Percentiles rank a stretch among this genome's conserved stretches.
Evolutionary conservation across 2,888 invertebrate species (phyloP).

Genomic region (Diarsia dahlii): DNA sequence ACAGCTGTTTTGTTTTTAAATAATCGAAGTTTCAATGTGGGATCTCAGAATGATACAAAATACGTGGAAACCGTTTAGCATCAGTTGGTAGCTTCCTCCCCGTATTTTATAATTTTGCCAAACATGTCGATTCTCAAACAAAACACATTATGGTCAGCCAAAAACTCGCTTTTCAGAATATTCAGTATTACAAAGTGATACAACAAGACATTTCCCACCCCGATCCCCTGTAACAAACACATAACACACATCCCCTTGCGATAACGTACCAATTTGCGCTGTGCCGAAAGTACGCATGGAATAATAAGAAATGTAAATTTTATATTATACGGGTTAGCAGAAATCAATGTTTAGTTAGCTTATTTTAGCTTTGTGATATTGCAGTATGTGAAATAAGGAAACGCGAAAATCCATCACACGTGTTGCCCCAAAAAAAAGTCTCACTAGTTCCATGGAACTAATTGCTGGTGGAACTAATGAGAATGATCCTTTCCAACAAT

Average conservation of each 20-base stretch:
- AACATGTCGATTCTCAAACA: not conserved
- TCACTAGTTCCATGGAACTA: too few species aligned
- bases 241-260: slow-evolving; percentile 58
- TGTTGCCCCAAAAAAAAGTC: too few species aligned
- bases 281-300: slow-evolving; percentile 85
- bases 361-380: slow-evolving; percentile 26
- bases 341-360: slow-evolving; percentile 47
- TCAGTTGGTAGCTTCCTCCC: too few species aligned
- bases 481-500: too few species aligned
- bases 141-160: too few species aligned
- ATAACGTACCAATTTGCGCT: slow-evolving; percentile 89
- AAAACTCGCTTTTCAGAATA: not conserved
- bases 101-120: too few species aligned
- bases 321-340: slow-evolving; percentile 59
- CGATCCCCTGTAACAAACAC: slow-evolving; percentile 44
- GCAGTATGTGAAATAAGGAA: slow-evolving; percentile 47
- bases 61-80: too few species aligned
- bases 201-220: slow-evolving; percentile 68
- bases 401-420: too few species aligned
- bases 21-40: too few species aligned
- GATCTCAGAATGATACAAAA: too few species aligned
- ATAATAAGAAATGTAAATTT: slow-evolving; percentile 88
- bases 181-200: slow-evolving; percentile 22
- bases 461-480: too few species aligned
- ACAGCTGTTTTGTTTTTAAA: too few species aligned